These are phyloP conservation scores for Redunca redunca DNA, from an alignment of 2,113 vertebrate genomes.

Conservation along the genomic window DNA sequence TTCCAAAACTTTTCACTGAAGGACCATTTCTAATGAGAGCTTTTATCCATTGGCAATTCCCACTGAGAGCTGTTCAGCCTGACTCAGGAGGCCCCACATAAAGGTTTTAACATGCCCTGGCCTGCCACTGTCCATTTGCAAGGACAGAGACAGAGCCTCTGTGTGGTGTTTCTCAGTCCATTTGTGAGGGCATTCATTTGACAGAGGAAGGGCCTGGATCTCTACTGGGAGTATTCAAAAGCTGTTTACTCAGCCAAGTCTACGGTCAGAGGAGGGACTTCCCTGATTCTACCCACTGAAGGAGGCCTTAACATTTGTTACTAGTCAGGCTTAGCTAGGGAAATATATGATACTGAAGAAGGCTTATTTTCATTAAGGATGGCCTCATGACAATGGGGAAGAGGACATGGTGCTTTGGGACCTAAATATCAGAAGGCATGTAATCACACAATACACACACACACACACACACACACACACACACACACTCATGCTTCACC, in stretches of 20 bases:
- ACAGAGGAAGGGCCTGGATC: slow-evolving; percentile 1
- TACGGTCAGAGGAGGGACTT: neutral
- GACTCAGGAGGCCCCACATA: slow-evolving; percentile 35
- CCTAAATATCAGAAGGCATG: neutral
- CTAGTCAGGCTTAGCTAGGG: neutral
- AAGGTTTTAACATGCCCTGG: slow-evolving; percentile 44
- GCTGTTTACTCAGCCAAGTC: neutral
- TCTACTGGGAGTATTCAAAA: neutral
- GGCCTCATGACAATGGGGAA: neutral
- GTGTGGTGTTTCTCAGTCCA: neutral
- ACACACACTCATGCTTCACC: neutral
- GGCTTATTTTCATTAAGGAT: neutral
- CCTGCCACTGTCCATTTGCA: slow-evolving; percentile 17
- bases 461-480: neutral
- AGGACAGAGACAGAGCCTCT: slow-evolving; percentile 10
- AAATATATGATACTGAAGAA: neutral
- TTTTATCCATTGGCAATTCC: slow-evolving; percentile 65
- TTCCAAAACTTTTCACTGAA: slow-evolving; percentile 68
- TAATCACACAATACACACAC: neutral
- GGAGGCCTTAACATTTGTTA: neutral
- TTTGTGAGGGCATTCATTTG: slow-evolving; percentile 5
- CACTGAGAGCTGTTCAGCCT: slow-evolving; percentile 54
- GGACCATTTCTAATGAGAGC: slow-evolving; percentile 54
- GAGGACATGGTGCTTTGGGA: neutral
- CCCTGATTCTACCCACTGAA: neutral